Evolutionary conservation across 2,888 invertebrate species (phyloP).

Genomic region (Orthosia cruda): DNA sequence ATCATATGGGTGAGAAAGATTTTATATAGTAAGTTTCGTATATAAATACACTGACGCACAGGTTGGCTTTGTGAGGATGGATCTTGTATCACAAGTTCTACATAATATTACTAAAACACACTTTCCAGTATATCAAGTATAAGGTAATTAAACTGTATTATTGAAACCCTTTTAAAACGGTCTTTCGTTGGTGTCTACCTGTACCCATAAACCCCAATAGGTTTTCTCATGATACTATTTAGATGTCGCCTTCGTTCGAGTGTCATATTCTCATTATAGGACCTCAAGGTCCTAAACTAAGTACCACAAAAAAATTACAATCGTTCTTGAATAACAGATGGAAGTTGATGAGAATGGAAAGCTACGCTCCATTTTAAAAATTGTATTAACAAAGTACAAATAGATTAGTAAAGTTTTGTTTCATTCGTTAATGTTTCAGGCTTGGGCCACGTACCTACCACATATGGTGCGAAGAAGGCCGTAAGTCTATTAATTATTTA

Average conservation of each 20-base stretch:
- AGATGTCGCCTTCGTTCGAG: not conserved
- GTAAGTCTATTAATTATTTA: slow-evolving; percentile 63
- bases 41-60: not conserved
- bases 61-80: not conserved
- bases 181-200: no score
- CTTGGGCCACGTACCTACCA: slow-evolving; percentile 79
- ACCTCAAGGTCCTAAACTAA: not conserved
- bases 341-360: not conserved
- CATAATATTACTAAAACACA: no score
- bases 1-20: slow-evolving; percentile 85
- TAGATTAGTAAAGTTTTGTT: no score
- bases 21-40: not conserved
- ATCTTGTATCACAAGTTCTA: not conserved
- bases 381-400: no score
- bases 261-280: not conserved
- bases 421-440: slow-evolving; percentile 70
- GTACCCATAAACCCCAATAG: no score
- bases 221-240: not conserved
- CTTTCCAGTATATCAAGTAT: no score
- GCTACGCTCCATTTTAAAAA: not conserved
- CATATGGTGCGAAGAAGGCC: slow-evolving; percentile 71
- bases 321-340: not conserved
- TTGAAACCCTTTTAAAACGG: no score
- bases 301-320: no score
- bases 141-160: no score